Base-by-base conservation (phyloP, 2,888 invertebrate species). In the Archaeoteleia sp. region DNA sequence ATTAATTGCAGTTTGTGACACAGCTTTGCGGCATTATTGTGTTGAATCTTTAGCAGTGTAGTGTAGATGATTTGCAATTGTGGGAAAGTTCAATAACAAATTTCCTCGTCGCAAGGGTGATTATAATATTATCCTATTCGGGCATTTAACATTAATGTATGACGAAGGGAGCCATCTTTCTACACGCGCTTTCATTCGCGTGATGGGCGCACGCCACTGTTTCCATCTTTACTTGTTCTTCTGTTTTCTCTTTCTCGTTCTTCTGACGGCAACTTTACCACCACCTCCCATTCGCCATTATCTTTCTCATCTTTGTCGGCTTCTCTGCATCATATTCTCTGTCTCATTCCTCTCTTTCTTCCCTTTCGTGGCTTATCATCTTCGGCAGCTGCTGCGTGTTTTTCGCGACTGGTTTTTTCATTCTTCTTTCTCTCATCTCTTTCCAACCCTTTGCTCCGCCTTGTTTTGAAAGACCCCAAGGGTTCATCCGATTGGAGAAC, bases 121-220 rank as follows among this genome's bases (percentile, higher is more conserved):
- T n/a, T n/a, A n/a, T n/a, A n/a, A n/a, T n/a, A n/a, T n/a, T n/a
- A n/a, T n/a, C n/a, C n/a, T n/a, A n/a, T n/a, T n/a, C n/a, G n/a
- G n/a, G n/a, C n/a, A n/a, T n/a, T n/a, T n/a, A n/a, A n/a, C n/a
- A n/a, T n/a, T n/a, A n/a, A n/a, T n/a, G n/a, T n/a, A n/a, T n/a
- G n/a, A n/a, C n/a, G n/a, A n/a, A n/a, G n/a, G n/a, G 5, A 75
- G 71, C 76, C 78, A 78, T 79, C 78, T 81, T 80, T 78, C 74
- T 78, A 79, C 80, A 79, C 82, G 78, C 80, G 79, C 79, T 77
- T 80, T 74, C 76, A 79, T 71, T 82, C 76, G 82, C 81, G 81
- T 82, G 81, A 80, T 74, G 77, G 77, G 77, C 82, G 81, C 79
- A 77, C 74, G 71, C 72, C 67, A 53, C 61, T 35, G 55, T 66